Base-by-base conservation (phyloP, 2,888 invertebrate species). In the Sympetrum striolatum region DNA sequence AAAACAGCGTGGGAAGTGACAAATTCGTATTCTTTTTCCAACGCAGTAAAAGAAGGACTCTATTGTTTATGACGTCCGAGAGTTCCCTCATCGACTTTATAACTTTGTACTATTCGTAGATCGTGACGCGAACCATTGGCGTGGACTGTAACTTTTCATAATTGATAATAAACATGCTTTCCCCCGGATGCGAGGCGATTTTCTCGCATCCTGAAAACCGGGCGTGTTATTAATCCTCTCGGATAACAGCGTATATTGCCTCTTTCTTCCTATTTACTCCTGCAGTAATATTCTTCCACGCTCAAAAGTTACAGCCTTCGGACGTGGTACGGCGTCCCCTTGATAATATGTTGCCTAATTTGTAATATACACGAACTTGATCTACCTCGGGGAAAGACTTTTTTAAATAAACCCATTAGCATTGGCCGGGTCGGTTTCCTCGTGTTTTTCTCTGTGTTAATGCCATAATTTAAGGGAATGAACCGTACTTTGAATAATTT, bases 401-500 rank as follows among this genome's bases (percentile, higher is more conserved):
- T 86, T 86, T 86, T 86, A 60, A 86, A 86, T 86, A 86, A 86
- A 86, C 86, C 86, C 86, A 86, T 86, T 86, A 86, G 86, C 37
- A 60, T 60, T 35, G 8, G 58, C 60, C 60, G 58, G 86, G 37
- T 37, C 60, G 86, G 86, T 48, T 73, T 86, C 60, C 37, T 64
- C 86, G 86, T 86, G 86, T 86, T 60, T 82, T 86, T 60, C 60
- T 60, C 35, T 60, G 86, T 86, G 86, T 86, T 86, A 86, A 86
- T 86, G 86, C 86, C 60, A 86, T 86, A 86, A 86, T 86, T 86
- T 86, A 86, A 86, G 86, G 58, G 86, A 86, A 86, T 86, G 86
- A 86, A 86, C 86, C 86, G 60, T 60, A 86, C 58, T 86, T 86
- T 86, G 86, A 86, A 86, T 86, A 86, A 86, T 86, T 86, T 60